A percentile compares a stretch with the other conserved stretches of the same genome.
These are phyloP conservation scores for Xyrichtys novacula DNA, from an alignment of 2,797 vertebrate genomes.

Conservation along the genomic window DNA sequence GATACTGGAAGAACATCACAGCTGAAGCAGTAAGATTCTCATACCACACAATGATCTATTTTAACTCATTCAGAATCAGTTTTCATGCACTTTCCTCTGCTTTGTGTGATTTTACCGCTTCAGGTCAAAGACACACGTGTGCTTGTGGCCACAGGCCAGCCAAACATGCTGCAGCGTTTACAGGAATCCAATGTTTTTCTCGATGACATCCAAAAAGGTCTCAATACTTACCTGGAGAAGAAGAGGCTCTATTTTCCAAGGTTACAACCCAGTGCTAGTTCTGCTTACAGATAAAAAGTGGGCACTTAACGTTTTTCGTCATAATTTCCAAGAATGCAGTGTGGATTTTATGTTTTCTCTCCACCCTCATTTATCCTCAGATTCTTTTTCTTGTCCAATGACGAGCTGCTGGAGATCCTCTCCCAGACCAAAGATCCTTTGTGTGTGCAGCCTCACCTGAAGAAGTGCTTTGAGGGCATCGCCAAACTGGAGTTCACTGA, in stretches of 20 bases:
- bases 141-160: slow-evolving; percentile 89
- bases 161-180: slow-evolving; percentile 89
- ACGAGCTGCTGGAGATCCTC: slow-evolving; percentile 94
- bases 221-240: slow-evolving; percentile 93
- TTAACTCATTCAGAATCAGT: background rate
- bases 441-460: slow-evolving; percentile 93
- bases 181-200: slow-evolving; percentile 89
- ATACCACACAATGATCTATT: background rate
- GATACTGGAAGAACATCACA: slow-evolving; percentile 91
- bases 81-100: slow-evolving; percentile 6
- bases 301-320: no score
- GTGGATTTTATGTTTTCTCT: background rate
- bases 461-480: slow-evolving; percentile 97
- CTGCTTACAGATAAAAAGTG: background rate
- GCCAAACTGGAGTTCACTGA: slow-evolving; percentile 90
- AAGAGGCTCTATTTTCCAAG: slow-evolving; percentile 96
- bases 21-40: slow-evolving; percentile 84
- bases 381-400: slow-evolving; percentile 96
- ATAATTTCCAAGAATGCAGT: no score
- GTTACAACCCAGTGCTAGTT: slow-evolving; percentile 69
- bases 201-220: slow-evolving; percentile 92
- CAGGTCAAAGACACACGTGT: slow-evolving; percentile 90
- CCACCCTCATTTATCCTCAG: slow-evolving; percentile 68
- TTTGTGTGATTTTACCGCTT: slow-evolving; percentile 22
- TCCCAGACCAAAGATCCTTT: slow-evolving; percentile 95